Base-by-base conservation (phyloP, 2,113 vertebrate genomes). In the Seriola dumerili region DNA sequence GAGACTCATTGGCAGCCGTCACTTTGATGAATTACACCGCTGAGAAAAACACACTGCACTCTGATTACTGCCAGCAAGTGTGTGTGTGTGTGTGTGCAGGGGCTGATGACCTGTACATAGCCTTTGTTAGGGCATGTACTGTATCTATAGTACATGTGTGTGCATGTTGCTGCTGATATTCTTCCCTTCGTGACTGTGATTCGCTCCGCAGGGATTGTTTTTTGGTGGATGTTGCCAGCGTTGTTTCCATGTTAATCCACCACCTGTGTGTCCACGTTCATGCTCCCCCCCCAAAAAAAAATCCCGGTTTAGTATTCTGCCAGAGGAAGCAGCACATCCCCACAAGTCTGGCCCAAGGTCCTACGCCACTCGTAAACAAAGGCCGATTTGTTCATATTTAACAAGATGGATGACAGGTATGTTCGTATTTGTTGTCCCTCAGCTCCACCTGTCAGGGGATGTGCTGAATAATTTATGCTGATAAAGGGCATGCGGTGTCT, bases 21-120 rank as follows among this genome's bases (percentile, higher is more conserved):
- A 92, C 86, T 90, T 90, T 93, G 93, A 94, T 93, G 86, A 90
- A 94, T 92, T 91, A 90, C 92, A 78, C 78, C 16, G n/a, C 66
- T 46, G 84, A 87, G 88, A 85, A 91, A 92, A 91, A 92, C 90
- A 89, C 88, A 78, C 84, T 75, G 87, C 87, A 54, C 85, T 88
- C 87, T 92, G 92, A 94, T 92, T 93, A 93, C 90, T 91, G 87
- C 87, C 79, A 87, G 85, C 67, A 42, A 70, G 61, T 61, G 54
- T n/a, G 65, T 73, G 72, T 70, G 58, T 81, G 80, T 68, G 74
- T 66, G 69, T 85, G 72, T 80, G 76, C 13, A 1, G 19, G 32
- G 74, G 38, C 21, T 76, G 55, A 65, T 32, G 44, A 66, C 59
- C 64, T 74, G 68, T 62, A 8, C 61, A 50, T 42, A 71, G 21